Percentiles rank a stretch among this genome's conserved stretches.
Evolutionary conservation across 2,888 invertebrate species (phyloP).

Genomic region (Drosophila paucipuncta): DNA sequence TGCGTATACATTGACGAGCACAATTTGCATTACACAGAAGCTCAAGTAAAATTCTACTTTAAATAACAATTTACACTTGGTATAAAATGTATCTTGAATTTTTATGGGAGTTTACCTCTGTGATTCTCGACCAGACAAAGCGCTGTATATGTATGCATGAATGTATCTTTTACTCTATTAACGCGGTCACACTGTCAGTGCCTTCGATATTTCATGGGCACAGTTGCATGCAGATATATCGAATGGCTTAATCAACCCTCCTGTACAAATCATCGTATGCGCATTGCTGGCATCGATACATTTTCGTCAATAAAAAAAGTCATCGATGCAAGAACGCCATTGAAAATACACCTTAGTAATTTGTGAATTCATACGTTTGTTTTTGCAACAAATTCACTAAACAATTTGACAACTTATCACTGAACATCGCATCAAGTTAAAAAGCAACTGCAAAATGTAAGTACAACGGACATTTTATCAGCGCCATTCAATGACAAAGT

Average conservation of each 20-base stretch:
- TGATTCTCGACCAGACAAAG: constrained; percentile 64
- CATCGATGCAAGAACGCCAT: constrained; percentile 54
- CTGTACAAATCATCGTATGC: background rate
- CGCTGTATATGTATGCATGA: constrained; percentile 41
- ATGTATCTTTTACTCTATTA: constrained; percentile 17
- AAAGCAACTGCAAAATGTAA: constrained; percentile 46
- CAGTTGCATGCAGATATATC: constrained; percentile 8
- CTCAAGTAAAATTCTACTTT: constrained; percentile 33
- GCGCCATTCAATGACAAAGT: constrained; percentile 12
- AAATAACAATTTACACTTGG: constrained; percentile 58
- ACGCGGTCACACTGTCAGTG: constrained; percentile 26
- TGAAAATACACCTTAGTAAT: constrained; percentile 26
- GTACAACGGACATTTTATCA: constrained; percentile 22
- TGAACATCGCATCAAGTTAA: constrained; percentile 1
- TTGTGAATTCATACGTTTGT: constrained; percentile 20
- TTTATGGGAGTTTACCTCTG: constrained; percentile 74
- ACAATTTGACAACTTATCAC: constrained; percentile 25
- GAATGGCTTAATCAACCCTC: constrained; percentile 17
- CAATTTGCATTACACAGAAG: constrained; percentile 47
- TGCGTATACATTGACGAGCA: constrained; percentile 43
- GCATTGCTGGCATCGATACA: constrained; percentile 21
- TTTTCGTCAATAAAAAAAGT: constrained; percentile 16
- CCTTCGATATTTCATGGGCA: background rate
- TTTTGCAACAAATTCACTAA: constrained; percentile 2
- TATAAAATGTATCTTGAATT: constrained; percentile 37